Percentiles rank a stretch among this genome's conserved stretches.
These are phyloP conservation scores for Babylonia areolata DNA, from an alignment of 1,140 invertebrate genomes.

Conservation along the genomic window DNA sequence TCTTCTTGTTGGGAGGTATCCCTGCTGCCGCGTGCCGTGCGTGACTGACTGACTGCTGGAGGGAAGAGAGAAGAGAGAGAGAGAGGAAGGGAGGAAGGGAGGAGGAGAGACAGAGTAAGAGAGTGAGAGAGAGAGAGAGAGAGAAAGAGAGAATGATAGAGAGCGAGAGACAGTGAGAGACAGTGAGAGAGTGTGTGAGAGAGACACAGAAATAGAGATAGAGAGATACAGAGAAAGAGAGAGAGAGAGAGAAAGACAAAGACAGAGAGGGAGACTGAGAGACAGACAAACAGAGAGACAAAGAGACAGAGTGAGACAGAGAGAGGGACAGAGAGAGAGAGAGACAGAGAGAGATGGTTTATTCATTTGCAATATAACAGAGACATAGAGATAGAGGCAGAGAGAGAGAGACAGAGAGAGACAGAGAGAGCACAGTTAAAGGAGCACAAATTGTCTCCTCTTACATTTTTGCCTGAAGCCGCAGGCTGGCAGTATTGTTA, in stretches of 20 bases:
- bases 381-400: background rate
- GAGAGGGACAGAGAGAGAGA: slow-evolving; percentile 12
- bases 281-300: slow-evolving; percentile 21
- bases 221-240: too few relatives aligned
- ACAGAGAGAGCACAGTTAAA: too few relatives aligned
- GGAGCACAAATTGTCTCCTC: background rate
- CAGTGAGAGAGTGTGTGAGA: background rate
- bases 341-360: background rate
- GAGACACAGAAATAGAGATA: too few relatives aligned
- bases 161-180: slow-evolving; percentile 12
- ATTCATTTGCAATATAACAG: too few relatives aligned
- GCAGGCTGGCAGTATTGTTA: background rate
- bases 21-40: too few relatives aligned
- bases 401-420: too few relatives aligned
- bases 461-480: background rate
- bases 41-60: background rate
- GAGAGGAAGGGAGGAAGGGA: slow-evolving; percentile 16
- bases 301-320: slow-evolving; percentile 5
- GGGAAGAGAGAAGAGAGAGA: background rate
- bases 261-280: too few relatives aligned
- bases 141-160: background rate
- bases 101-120: slow-evolving; percentile 4
- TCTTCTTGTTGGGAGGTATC: too few relatives aligned
- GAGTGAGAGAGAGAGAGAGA: slow-evolving; percentile 10
- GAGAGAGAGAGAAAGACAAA: too few relatives aligned